Conservation (phyloP, 1,140 invertebrate species). For the Euglossa dilemma region DNA sequence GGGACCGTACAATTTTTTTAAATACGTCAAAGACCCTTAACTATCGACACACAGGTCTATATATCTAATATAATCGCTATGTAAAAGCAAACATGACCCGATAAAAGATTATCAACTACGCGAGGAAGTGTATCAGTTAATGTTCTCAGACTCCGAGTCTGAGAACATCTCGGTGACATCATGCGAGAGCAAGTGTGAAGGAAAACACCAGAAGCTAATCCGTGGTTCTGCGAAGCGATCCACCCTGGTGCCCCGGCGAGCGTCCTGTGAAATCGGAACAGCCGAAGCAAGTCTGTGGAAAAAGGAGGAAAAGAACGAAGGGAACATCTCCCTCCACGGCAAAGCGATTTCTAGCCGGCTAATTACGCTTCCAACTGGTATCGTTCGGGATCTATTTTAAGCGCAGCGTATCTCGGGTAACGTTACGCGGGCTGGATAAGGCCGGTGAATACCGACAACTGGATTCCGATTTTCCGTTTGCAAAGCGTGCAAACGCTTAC, state of each 20-base stretch:
- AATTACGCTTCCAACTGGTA: constrained; percentile 46
- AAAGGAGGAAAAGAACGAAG: not conserved
- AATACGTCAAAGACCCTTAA: no score
- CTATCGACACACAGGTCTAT: no score
- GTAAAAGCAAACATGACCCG: no score
- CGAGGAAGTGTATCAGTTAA: no score
- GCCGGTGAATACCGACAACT: constrained; percentile 24
- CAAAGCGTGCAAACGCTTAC: not conserved
- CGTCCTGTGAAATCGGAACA: not conserved
- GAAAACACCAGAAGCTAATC: no score
- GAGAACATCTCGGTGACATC: no score
- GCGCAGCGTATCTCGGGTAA: constrained; percentile 33
- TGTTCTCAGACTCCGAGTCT: no score
- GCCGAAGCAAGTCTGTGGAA: not conserved
- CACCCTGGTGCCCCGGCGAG: not conserved
- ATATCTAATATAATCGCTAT: no score
- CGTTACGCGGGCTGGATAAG: constrained; percentile 30
- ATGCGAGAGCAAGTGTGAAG: no score
- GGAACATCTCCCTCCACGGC: not conserved
- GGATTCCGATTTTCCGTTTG: constrained; percentile 19
- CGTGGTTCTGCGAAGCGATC: no score
- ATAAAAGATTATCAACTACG: no score
- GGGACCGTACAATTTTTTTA: no score
- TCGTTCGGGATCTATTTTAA: constrained; percentile 45
- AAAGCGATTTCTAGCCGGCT: constrained; percentile 8